Evolutionary conservation across 1,140 invertebrate genomes (phyloP).

Genomic region (Bradynema listronoti): DNA sequence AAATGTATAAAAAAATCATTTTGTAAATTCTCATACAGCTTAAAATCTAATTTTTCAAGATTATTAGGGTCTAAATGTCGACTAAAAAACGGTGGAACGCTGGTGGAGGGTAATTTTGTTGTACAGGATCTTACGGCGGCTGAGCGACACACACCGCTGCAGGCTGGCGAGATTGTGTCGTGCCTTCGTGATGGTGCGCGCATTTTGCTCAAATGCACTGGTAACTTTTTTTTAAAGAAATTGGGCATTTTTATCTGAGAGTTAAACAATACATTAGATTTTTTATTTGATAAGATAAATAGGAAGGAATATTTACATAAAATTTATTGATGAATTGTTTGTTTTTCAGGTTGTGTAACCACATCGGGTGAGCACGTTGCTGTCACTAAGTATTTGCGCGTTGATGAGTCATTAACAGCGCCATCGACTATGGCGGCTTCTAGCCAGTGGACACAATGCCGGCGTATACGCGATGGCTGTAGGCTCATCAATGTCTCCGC

Average conservation of each 20-base stretch:
- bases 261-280: background rate
- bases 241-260: background rate
- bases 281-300: conserved; percentile 4
- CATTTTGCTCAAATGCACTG: conserved; percentile 32
- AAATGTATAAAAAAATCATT: conserved; percentile 29
- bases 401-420: no score
- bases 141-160: conserved; percentile 24
- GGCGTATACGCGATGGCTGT: conserved; percentile 33
- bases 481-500: conserved; percentile 39
- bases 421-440: no score
- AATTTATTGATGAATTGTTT: background rate
- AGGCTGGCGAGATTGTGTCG: conserved; percentile 33
- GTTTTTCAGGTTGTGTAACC: conserved; percentile 32
- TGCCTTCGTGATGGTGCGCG: conserved; percentile 36
- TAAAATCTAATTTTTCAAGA: background rate
- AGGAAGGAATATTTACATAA: background rate
- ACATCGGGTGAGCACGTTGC: conserved; percentile 28
- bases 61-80: conserved; percentile 31
- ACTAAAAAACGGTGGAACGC: conserved; percentile 19
- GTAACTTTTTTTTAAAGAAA: background rate
- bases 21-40: background rate
- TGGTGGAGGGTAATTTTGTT: conserved; percentile 37
- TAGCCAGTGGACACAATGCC: conserved; percentile 43
- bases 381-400: conserved; percentile 29
- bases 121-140: conserved; percentile 16